Percentiles rank a stretch among this genome's conserved stretches.
These are phyloP conservation scores for Bombus confusus DNA, from an alignment of 1,140 invertebrate genomes.

Conservation along the genomic window DNA sequence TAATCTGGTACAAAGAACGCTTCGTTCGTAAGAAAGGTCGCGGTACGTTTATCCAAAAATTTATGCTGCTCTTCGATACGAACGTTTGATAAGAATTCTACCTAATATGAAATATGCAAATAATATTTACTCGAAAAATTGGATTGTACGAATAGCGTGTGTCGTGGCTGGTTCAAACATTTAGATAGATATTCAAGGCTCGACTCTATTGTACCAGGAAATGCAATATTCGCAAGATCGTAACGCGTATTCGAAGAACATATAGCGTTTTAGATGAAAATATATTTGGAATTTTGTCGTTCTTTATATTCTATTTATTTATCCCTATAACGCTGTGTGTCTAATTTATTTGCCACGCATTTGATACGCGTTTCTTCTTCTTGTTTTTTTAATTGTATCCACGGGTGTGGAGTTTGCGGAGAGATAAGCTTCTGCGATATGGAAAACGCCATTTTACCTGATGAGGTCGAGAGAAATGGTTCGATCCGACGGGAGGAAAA, in stretches of 20 bases:
- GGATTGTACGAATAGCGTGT: too few relatives aligned
- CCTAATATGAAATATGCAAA: too few relatives aligned
- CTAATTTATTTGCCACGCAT: not conserved
- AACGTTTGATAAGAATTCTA: too few relatives aligned
- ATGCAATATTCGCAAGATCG: not conserved
- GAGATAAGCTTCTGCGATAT: not conserved
- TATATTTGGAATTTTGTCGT: not conserved
- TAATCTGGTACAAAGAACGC: too few relatives aligned
- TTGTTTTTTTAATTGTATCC: not conserved
- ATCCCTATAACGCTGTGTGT: not conserved
- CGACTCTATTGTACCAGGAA: not conserved
- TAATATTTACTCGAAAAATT: too few relatives aligned
- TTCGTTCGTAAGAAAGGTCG: too few relatives aligned
- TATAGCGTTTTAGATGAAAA: not conserved
- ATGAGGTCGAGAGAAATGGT: not conserved
- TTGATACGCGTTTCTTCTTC: not conserved
- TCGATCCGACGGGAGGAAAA: not conserved
- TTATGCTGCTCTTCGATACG: too few relatives aligned
- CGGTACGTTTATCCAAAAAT: too few relatives aligned
- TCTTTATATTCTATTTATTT: not conserved
- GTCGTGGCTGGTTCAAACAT: too few relatives aligned
- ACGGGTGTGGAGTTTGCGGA: not conserved
- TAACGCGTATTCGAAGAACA: not conserved
- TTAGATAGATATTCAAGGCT: too few relatives aligned
- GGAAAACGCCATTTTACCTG: not conserved